Conservation (phyloP, 1,140 invertebrate species). For the Tyrophagus putrescentiae region DNA sequence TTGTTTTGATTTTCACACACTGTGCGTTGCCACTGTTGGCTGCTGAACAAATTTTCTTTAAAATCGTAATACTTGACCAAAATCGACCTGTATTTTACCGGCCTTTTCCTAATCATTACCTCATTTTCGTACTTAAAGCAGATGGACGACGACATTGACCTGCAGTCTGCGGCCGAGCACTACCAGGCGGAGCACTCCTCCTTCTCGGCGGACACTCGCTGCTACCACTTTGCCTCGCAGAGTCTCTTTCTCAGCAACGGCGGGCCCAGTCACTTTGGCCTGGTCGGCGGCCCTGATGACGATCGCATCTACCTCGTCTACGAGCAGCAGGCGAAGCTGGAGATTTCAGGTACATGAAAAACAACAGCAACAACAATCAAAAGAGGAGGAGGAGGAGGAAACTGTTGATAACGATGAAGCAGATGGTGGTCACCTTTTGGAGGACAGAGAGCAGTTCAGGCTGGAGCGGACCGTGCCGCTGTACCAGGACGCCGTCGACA, state of each 20-base stretch:
- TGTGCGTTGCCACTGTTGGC: no score
- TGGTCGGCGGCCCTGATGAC: neutral
- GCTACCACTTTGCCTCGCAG: slow-evolving; percentile 2
- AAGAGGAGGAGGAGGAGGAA: neutral
- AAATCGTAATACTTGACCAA: no score
- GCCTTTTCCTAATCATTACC: no score
- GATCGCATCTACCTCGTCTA: neutral
- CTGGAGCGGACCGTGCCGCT: neutral
- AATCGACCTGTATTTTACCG: no score
- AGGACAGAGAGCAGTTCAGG: neutral
- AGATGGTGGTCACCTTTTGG: neutral
- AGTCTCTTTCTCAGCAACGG: neutral
- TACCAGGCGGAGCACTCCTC: no score
- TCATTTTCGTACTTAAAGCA: no score
- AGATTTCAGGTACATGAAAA: neutral
- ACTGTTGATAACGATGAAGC: neutral
- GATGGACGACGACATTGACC: no score
- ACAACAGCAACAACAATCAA: neutral
- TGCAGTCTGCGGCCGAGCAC: no score
- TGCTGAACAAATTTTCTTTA: no score
- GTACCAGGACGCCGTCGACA: neutral
- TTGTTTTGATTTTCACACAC: no score
- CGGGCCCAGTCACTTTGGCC: neutral
- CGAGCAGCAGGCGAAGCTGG: neutral
- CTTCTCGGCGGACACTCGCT: no score